Evolutionary conservation across 1,140 invertebrate species (phyloP).

Genomic region (Drosophila yakuba): DNA sequence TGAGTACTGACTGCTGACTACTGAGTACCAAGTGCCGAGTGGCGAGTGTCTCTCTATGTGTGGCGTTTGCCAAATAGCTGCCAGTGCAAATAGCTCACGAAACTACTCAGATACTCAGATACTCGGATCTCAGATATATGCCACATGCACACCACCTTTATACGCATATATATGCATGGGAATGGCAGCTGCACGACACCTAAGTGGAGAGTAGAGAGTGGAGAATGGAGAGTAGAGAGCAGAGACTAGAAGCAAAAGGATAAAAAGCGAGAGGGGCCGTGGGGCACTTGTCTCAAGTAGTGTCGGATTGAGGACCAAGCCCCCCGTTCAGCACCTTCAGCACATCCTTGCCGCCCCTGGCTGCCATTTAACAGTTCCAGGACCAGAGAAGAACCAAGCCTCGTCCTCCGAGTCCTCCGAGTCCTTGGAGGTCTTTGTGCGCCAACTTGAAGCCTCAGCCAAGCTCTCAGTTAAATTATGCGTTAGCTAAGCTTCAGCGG

Average conservation of each 20-base stretch:
- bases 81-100: slow-evolving; percentile 57
- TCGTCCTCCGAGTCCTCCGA: slow-evolving; percentile 28
- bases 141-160: slow-evolving; percentile 1
- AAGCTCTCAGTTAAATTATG: slow-evolving; percentile 68
- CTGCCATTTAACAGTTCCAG: slow-evolving; percentile 64
- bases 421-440: slow-evolving; percentile 43
- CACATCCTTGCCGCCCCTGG: slow-evolving; percentile 6
- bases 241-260: slow-evolving; percentile 15
- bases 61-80: slow-evolving; percentile 64
- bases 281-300: slow-evolving; percentile 34
- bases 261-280: slow-evolving; percentile 15
- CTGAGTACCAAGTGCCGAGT: not conserved
- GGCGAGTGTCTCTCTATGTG: slow-evolving; percentile 11
- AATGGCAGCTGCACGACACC: slow-evolving; percentile 48
- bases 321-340: not conserved
- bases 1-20: no score
- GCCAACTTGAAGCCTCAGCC: slow-evolving; percentile 16
- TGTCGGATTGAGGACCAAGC: slow-evolving; percentile 21
- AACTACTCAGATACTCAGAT: slow-evolving; percentile 24
- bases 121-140: not conserved
- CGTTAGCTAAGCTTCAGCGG: slow-evolving; percentile 23
- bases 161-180: slow-evolving; percentile 26
- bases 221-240: slow-evolving; percentile 39
- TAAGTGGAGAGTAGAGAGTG: slow-evolving; percentile 50
- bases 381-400: slow-evolving; percentile 3